Conservation (phyloP, 2,888 invertebrate genomes). For the Tachina fera region DNA sequence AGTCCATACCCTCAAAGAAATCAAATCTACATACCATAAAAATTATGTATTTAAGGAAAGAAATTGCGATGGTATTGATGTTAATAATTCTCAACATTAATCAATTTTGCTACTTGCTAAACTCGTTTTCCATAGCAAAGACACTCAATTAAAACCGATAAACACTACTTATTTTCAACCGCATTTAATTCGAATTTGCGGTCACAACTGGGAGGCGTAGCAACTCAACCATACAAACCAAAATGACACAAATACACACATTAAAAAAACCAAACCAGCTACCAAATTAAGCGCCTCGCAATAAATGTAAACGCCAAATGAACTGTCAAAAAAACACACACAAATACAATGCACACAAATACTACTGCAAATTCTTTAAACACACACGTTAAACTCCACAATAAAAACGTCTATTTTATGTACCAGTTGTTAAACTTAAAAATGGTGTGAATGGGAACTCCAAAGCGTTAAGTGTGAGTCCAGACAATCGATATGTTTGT, state of each 20-base stretch:
- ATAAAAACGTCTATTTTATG: constrained; percentile 15
- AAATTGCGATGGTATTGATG: too few relatives aligned
- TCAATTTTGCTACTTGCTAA: background rate
- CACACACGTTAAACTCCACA: background rate
- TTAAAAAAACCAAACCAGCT: background rate
- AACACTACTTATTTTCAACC: constrained; percentile 73
- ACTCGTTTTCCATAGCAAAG: background rate
- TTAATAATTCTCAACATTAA: too few relatives aligned
- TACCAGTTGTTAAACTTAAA: constrained; percentile 40
- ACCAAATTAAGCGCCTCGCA: constrained; percentile 11
- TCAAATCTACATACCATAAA: too few relatives aligned
- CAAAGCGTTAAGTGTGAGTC: constrained; percentile 43
- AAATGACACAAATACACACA: constrained; percentile 17
- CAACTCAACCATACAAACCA: constrained; percentile 41
- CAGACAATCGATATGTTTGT: constrained; percentile 69
- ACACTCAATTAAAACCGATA: constrained; percentile 68
- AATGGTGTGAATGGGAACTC: background rate
- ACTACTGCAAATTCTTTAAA: background rate
- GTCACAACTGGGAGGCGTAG: constrained; percentile 60
- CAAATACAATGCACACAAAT: background rate
- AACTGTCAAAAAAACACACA: constrained; percentile 31
- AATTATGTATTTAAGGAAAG: too few relatives aligned
- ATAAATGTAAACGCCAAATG: constrained; percentile 35
- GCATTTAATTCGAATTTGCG: constrained; percentile 76
- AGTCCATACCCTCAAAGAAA: too few relatives aligned